Percentiles rank a stretch among this genome's conserved stretches.
Evolutionary conservation across 2,888 invertebrate genomes (phyloP).

Genomic region (Sisyra terminalis): DNA sequence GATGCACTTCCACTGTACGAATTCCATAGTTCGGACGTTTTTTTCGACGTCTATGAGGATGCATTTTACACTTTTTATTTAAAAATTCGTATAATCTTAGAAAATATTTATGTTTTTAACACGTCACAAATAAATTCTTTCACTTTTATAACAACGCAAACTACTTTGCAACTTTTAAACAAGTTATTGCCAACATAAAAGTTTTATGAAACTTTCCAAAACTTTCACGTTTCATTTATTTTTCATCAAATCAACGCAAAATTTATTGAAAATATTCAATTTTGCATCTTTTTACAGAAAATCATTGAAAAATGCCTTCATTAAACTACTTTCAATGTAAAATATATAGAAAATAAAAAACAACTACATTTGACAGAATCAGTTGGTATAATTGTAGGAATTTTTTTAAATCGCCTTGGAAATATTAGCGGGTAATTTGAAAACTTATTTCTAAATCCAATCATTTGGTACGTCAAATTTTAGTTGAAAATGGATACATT

Average conservation of each 20-base stretch:
- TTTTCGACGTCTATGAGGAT: conserved; percentile 46
- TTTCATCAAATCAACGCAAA: not conserved
- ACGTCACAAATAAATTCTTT: conserved; percentile 5
- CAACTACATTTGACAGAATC: too few relatives aligned
- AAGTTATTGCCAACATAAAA: conserved; percentile 3
- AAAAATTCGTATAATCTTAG: not conserved
- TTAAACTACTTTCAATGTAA: too few relatives aligned
- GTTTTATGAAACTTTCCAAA: not conserved
- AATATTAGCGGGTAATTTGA: not conserved
- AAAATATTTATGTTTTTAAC: conserved; percentile 2
- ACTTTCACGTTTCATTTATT: not conserved
- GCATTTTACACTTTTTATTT: conserved; percentile 25
- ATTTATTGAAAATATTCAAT: not conserved
- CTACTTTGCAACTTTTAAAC: conserved; percentile 6
- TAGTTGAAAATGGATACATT: conserved; percentile 15
- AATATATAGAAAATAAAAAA: too few relatives aligned
- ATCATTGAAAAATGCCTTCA: too few relatives aligned
- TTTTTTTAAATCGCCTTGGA: too few relatives aligned
- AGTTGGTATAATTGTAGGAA: too few relatives aligned
- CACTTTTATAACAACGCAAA: conserved; percentile 5
- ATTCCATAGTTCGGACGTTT: conserved; percentile 58
- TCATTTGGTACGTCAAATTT: too few relatives aligned
- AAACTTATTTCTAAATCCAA: not conserved
- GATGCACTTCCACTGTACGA: conserved; percentile 66
- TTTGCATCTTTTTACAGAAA: not conserved